Percentiles rank a stretch among this genome's conserved stretches.
These are phyloP conservation scores for Gobius niger DNA, from an alignment of 2,113 vertebrate genomes.

Conservation along the genomic window DNA sequence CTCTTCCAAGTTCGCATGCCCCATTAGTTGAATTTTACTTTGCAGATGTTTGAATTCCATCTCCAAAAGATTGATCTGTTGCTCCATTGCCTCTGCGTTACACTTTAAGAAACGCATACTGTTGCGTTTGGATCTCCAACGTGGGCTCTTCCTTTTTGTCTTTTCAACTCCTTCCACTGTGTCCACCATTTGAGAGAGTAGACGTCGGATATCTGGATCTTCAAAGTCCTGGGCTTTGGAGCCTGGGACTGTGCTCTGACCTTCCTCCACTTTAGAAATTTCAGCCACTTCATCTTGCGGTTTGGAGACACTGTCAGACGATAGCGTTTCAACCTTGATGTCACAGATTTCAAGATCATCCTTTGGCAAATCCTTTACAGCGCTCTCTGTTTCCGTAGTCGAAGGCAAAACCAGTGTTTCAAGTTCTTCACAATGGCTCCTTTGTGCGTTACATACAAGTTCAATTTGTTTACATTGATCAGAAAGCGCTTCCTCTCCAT, in stretches of 20 bases:
- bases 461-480: not conserved
- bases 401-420: not conserved
- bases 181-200: not conserved
- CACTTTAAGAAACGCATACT: not conserved
- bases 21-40: not conserved
- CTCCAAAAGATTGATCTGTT: not conserved
- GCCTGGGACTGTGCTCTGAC: not conserved
- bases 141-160: not conserved
- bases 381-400: not conserved
- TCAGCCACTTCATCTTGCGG: not conserved
- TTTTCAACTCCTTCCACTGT: not conserved
- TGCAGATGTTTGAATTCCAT: not conserved
- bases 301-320: not conserved
- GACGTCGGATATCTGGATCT: not conserved
- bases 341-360: not conserved
- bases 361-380: not conserved
- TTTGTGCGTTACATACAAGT: not conserved
- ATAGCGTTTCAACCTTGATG: not conserved
- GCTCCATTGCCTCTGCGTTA: not conserved
- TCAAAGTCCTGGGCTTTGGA: not conserved
- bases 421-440: not conserved
- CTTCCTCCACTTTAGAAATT: not conserved
- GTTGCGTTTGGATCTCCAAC: rapidly evolving
- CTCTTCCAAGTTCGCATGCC: not conserved
- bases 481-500: not conserved